phyloP scores from a whole-genome alignment of 1,140 invertebrate genomes.

The Dermatophagoides farinae region DNA sequence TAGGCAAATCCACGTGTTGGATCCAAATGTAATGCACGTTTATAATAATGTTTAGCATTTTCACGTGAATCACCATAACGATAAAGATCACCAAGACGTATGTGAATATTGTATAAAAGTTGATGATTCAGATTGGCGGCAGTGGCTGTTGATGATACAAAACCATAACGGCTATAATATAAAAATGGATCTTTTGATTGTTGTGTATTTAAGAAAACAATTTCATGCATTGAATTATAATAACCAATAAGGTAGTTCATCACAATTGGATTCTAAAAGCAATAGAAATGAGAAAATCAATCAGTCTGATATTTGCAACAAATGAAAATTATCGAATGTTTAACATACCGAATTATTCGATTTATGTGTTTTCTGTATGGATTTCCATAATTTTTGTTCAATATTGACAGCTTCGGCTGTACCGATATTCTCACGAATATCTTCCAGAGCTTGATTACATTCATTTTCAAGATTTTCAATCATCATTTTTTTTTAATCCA shows the following conservation, averaged over 20 bases:
- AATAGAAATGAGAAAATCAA: not conserved
- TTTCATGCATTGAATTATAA: not conserved
- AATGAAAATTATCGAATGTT: not conserved
- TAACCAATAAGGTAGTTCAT: constrained; percentile 12
- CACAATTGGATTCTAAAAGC: not conserved
- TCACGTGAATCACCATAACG: constrained; percentile 2
- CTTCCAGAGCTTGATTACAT: not conserved
- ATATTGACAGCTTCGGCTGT: not conserved
- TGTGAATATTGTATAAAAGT: constrained; percentile 15
- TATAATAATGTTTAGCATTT: constrained; percentile 14
- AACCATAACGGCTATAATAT: not conserved
- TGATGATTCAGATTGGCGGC: not conserved
- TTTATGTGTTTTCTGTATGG: constrained; percentile 2
- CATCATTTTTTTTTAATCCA: not conserved
- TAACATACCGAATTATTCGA: not conserved
- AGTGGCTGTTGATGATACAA: too few relatives aligned
- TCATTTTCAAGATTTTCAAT: not conserved
- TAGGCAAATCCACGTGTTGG: constrained; percentile 13
- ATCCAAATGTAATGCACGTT: constrained; percentile 11
- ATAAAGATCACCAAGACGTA: constrained; percentile 15
- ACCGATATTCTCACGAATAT: not conserved
- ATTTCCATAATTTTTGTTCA: constrained; percentile 8
- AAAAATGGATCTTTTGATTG: not conserved
- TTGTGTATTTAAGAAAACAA: not conserved
- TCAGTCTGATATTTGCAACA: not conserved